Evolutionary conservation across 2,797 vertebrate species (phyloP), one percentile per base, ranked within the genome.

Genomic region (Huso huso): DNA sequence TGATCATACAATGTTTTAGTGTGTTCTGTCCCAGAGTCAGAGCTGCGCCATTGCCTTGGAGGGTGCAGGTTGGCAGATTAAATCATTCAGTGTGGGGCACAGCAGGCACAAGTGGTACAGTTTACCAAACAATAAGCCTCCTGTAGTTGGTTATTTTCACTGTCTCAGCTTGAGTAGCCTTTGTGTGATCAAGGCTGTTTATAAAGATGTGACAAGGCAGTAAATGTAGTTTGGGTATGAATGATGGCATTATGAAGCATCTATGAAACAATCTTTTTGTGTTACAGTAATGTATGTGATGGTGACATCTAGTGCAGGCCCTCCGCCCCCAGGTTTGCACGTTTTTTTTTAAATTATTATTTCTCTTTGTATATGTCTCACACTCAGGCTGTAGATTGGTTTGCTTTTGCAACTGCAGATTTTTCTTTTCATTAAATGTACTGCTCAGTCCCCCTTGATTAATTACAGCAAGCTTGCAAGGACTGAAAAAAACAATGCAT

Each of bases 71-170:
- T 62, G 11, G 18, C 49, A 9, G 50, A 53, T 62, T 12, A 63
- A 66, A 53, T 68, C 60, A 62, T 52, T 53, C 61, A n/a, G 12
- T 49, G 23, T 55, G 66, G 11, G 51, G 62, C 57, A 53, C 51
- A 48, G 66, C 23, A 48, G 12, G 6, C 51, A 48, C 53, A 7
- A 23, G 13, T 68, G 51, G 18, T 10, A 53, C 51, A 7, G 12
- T 37, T 48, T 8, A 48, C 48, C 53, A 51, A 66, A 68, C 66
- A 68, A 68, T 62, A 51, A 51, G 50, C 48, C 23, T 53, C 66
- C 66, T 68, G 61, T 68, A 37, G n/a, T 9, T 48, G 37, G 60
- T 51, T 68, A 50, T 11, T 13, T 68, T 62, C 49, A 13, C 12
- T 12, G 61, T 12, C 37, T 3, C 60, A 53, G 48, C 12, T 8